phyloP scores from a whole-genome alignment of 2,888 invertebrate species.

The Poecilobothrus nobilitatus region DNA sequence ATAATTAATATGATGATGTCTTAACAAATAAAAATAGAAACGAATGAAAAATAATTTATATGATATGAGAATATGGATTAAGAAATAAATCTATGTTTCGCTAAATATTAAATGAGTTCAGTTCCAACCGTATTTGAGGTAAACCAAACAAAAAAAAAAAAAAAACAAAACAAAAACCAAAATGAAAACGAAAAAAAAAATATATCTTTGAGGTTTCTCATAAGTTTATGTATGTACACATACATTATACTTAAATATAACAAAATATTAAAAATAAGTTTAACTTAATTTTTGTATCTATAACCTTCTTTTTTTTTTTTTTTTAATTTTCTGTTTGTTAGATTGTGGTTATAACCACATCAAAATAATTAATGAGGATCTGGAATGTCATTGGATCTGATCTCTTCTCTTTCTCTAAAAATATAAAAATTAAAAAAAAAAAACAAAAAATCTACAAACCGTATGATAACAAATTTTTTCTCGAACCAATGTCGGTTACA shows the following conservation, averaged over 20 bases:
- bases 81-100: not conserved
- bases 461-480: not conserved
- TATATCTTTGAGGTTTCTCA: too few species aligned
- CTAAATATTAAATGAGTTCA: not conserved
- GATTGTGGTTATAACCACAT: not conserved
- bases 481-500: not conserved
- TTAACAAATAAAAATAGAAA: not conserved
- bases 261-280: too few species aligned
- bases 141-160: not conserved
- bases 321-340: not conserved
- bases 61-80: not conserved
- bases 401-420: not conserved
- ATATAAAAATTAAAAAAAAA: not conserved
- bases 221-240: too few species aligned
- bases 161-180: too few species aligned
- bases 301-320: too few species aligned
- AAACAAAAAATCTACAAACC: not conserved
- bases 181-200: too few species aligned
- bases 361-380: not conserved
- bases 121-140: not conserved
- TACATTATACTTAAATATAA: too few species aligned
- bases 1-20: constrained; percentile 1
- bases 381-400: not conserved
- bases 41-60: not conserved
- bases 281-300: too few species aligned